Percentiles rank a stretch among this genome's conserved stretches.
phyloP scores from a whole-genome alignment of 2,113 vertebrate genomes.

The Hiodon alosoides region DNA sequence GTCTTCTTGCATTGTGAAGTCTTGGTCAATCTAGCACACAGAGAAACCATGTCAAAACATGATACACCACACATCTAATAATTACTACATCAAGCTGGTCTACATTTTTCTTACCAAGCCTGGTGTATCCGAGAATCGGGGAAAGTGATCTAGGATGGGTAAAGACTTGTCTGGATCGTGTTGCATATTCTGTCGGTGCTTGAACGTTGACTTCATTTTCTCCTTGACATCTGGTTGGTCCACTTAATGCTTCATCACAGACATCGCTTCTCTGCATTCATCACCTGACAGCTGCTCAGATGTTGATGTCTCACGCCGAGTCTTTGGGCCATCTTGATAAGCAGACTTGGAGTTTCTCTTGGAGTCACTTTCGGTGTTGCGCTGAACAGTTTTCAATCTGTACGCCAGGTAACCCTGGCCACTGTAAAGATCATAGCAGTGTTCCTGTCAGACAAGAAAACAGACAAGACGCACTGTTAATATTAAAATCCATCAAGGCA shows the following conservation, averaged over 20 bases:
- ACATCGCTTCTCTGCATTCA: constrained; percentile 21
- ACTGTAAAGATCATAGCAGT: too few relatives aligned
- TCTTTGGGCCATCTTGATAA: constrained; percentile 24
- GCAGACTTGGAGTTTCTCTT: constrained; percentile 13
- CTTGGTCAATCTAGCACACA: constrained; percentile 27
- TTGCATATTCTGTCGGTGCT: constrained; percentile 22
- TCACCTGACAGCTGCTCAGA: constrained; percentile 2
- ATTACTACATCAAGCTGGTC: not conserved
- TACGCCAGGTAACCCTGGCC: constrained; percentile 24
- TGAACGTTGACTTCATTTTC: constrained; percentile 33
- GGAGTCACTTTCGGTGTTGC: constrained; percentile 19
- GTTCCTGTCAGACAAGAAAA: too few relatives aligned
- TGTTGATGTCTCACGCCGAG: constrained; percentile 8
- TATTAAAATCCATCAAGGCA: not conserved
- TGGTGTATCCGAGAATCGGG: constrained; percentile 28
- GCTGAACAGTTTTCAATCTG: constrained; percentile 26
- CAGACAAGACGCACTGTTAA: not conserved
- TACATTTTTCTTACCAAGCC: constrained; percentile 24
- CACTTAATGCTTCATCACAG: constrained; percentile 25
- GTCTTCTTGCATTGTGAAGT: constrained; percentile 32
- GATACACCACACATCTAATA: not conserved
- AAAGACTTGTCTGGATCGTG: constrained; percentile 26
- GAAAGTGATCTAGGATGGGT: constrained; percentile 8
- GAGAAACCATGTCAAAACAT: not conserved
- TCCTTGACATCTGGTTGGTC: constrained; percentile 25